Percentiles rank a stretch among this genome's conserved stretches.
phyloP scores from a whole-genome alignment of 30 jellyfish, hydroid and myxozoan genomes.

The Turritopsis dohrnii region DNA sequence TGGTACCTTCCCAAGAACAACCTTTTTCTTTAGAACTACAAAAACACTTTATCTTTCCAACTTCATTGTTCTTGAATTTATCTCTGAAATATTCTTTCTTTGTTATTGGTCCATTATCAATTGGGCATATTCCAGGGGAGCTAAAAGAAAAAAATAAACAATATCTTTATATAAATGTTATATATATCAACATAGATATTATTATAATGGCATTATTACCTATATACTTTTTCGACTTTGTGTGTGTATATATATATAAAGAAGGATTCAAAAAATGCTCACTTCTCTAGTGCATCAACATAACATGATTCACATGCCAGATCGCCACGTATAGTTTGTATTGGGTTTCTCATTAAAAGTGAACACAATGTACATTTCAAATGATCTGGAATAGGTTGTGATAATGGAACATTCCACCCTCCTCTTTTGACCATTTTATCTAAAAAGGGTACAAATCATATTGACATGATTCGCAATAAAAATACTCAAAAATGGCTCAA shows the following conservation, averaged over 20 bases:
- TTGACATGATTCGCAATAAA: too few species aligned
- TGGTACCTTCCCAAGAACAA: background rate
- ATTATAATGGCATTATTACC: too few species aligned
- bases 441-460: too few species aligned
- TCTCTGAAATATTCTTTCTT: background rate
- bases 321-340: background rate
- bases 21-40: background rate
- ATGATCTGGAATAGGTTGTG: background rate
- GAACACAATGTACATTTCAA: background rate
- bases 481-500: too few species aligned
- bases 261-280: too few species aligned
- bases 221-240: too few species aligned
- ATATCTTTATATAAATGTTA: background rate
- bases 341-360: background rate
- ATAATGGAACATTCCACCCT: background rate
- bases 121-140: background rate
- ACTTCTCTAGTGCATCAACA: background rate
- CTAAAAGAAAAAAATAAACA: background rate
- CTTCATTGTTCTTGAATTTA: background rate
- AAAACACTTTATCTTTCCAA: background rate
- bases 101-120: background rate
- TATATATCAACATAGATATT: background rate
- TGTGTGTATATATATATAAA: too few species aligned
- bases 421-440: too few species aligned
- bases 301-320: background rate